A percentile compares a stretch with the other conserved stretches of the same genome.
Evolutionary conservation across 1,140 invertebrate species (phyloP).

Genomic region (Gryllus bimaculatus): DNA sequence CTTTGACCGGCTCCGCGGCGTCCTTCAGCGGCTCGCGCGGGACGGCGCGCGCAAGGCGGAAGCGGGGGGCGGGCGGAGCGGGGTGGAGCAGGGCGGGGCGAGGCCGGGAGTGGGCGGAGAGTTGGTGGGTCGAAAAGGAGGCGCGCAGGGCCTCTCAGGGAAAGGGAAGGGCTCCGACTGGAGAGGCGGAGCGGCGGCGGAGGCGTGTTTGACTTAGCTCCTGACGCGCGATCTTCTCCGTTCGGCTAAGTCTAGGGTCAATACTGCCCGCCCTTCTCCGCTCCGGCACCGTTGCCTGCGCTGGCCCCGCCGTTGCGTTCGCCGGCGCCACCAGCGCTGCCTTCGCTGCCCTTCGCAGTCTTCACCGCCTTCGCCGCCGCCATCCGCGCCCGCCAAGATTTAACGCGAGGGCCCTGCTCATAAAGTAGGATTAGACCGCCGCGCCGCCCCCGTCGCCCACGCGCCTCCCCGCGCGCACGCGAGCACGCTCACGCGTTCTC

Average conservation of each 20-base stretch:
- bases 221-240: not conserved
- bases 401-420: not conserved
- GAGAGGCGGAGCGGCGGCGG: too few relatives aligned
- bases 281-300: too few relatives aligned
- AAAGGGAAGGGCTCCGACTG: too few relatives aligned
- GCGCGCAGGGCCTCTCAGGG: too few relatives aligned
- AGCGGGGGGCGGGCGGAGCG: too few relatives aligned
- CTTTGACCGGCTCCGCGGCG: too few relatives aligned
- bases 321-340: too few relatives aligned
- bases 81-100: too few relatives aligned
- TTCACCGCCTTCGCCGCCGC: not conserved
- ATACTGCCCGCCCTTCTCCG: not conserved
- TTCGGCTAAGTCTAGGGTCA: not conserved
- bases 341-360: not conserved
- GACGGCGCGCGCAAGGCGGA: too few relatives aligned
- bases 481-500: not conserved
- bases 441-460: not conserved
- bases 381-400: not conserved
- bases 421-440: not conserved
- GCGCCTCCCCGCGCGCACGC: not conserved
- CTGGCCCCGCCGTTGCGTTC: not conserved
- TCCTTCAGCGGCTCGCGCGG: too few relatives aligned
- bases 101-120: too few relatives aligned
- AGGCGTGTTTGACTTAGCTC: not conserved
- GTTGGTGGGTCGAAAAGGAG: too few relatives aligned